Conservation (phyloP, 2,113 vertebrate genomes). For the Stictonetta naevosa region DNA sequence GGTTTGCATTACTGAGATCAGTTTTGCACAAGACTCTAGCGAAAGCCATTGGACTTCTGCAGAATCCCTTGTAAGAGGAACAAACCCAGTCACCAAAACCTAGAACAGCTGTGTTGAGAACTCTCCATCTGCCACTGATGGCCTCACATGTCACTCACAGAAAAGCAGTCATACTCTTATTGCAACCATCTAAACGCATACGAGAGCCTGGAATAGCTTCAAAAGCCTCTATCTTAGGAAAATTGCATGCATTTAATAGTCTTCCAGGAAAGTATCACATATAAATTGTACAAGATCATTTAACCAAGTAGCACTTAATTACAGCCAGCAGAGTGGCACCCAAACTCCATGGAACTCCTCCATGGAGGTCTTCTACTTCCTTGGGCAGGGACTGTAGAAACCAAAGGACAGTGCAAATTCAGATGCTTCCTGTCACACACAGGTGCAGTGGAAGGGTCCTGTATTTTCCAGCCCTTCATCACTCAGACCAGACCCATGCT, state of each 20-base stretch:
- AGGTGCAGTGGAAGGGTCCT: background rate
- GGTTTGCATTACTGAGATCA: background rate
- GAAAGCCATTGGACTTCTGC: slow-evolving; percentile 24
- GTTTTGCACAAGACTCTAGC: slow-evolving; percentile 17
- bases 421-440: background rate
- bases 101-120: background rate
- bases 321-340: background rate
- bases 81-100: background rate
- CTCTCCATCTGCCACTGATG: background rate
- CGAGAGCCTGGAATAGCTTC: slow-evolving; percentile 28
- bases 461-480: background rate
- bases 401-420: background rate
- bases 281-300: background rate
- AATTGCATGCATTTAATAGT: slow-evolving; percentile 26
- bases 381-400: background rate
- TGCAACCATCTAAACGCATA: background rate
- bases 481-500: background rate
- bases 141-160: background rate
- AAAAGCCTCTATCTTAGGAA: slow-evolving; percentile 40
- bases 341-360: background rate
- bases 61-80: slow-evolving; percentile 47
- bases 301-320: slow-evolving; percentile 39
- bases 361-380: background rate
- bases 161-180: background rate
- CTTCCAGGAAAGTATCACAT: slow-evolving; percentile 42